Evolutionary conservation across 92 coral and sea anemone species (phyloP).

Genomic region (Palythoa caribaeorum): DNA sequence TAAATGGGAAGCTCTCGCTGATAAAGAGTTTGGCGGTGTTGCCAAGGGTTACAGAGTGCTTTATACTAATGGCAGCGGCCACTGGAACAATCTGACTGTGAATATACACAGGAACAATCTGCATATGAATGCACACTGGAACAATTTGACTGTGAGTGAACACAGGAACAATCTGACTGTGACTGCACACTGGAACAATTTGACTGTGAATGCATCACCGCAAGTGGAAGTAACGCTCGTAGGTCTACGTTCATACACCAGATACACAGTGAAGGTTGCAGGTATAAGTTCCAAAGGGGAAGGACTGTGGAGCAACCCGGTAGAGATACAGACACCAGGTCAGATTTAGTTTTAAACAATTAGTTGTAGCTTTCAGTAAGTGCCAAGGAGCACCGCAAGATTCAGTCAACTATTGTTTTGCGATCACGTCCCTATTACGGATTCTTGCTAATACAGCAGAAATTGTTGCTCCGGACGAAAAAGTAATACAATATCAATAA

Average conservation of each 20-base stretch:
- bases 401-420: too few species aligned
- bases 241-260: conserved; percentile 9
- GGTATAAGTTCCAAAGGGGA: conserved; percentile 34
- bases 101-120: neutral
- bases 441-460: too few species aligned
- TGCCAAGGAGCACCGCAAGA: too few species aligned
- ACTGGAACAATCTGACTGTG: neutral
- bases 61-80: neutral
- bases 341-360: neutral
- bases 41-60: conserved; percentile 14
- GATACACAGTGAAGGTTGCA: conserved; percentile 17
- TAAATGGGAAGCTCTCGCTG: conserved; percentile 18
- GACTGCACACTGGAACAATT: neutral
- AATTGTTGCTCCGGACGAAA: too few species aligned
- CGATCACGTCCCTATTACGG: neutral
- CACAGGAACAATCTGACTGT: too few species aligned
- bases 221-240: conserved; percentile 21
- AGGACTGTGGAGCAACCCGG: conserved; percentile 16
- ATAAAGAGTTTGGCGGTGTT: conserved; percentile 22
- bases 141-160: neutral
- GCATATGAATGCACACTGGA: neutral
- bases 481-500: too few species aligned
- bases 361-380: too few species aligned
- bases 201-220: neutral
- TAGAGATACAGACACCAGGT: conserved; percentile 27